phyloP scores from a whole-genome alignment of 1,140 invertebrate species.

The Drosophila nasuta region DNA sequence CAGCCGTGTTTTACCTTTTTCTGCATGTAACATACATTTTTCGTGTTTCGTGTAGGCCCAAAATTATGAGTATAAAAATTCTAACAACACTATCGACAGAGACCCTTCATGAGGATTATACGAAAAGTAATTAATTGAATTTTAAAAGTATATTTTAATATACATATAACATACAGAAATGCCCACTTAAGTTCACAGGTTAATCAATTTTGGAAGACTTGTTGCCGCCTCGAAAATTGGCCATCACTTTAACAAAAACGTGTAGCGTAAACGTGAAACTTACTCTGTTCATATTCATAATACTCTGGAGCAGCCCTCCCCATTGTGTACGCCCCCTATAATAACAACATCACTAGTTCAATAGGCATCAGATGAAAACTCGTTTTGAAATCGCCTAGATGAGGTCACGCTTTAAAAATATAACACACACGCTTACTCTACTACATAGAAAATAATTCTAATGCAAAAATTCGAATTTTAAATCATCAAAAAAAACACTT shows the following conservation, averaged over 20 bases:
- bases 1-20: too few species aligned
- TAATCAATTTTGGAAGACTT: conserved; percentile 34
- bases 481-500: conserved; percentile 33
- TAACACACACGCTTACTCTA: conserved; percentile 20
- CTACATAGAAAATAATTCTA: conserved; percentile 49
- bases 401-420: conserved; percentile 81
- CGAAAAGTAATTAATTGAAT: too few species aligned
- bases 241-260: conserved; percentile 22
- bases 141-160: too few species aligned
- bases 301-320: conserved; percentile 15
- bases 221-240: conserved; percentile 15
- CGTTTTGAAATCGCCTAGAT: conserved; percentile 48
- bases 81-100: too few species aligned
- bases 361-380: conserved; percentile 48
- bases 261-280: conserved; percentile 17
- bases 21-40: too few species aligned
- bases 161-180: too few species aligned
- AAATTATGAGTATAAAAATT: too few species aligned
- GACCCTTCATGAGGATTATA: too few species aligned
- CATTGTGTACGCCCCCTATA: conserved; percentile 23
- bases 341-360: conserved; percentile 30
- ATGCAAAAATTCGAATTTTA: conserved; percentile 45
- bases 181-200: conserved; percentile 23
- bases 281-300: conserved; percentile 9
- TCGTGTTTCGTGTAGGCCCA: too few species aligned